Conservation (phyloP, 2,888 invertebrate genomes). For the Axea sp. region DNA sequence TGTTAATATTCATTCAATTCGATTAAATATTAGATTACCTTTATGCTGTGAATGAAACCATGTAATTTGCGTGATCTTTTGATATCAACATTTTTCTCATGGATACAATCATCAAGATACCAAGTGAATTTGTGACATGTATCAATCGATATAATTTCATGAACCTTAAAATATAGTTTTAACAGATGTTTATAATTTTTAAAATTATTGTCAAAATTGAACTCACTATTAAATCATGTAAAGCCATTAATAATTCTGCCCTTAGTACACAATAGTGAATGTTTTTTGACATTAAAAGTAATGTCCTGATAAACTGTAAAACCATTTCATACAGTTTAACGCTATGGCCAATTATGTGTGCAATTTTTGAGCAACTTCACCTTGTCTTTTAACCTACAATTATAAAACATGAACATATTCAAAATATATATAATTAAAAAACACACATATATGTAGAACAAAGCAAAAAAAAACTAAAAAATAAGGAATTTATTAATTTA, state of each 20-base stretch:
- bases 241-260: slow-evolving; percentile 96
- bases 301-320: slow-evolving; percentile 93
- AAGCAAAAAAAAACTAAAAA: too few species aligned
- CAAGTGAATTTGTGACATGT: slow-evolving; percentile 99
- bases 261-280: slow-evolving; percentile 97
- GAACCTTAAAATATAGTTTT: slow-evolving; percentile 70
- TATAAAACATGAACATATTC: too few species aligned
- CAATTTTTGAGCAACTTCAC: slow-evolving; percentile 95
- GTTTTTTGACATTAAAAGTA: slow-evolving; percentile 94
- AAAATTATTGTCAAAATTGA: not conserved
- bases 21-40: slow-evolving; percentile 81
- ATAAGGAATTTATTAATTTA: not conserved
- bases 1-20: too few species aligned
- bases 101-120: slow-evolving; percentile 98
- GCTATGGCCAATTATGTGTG: slow-evolving; percentile 96
- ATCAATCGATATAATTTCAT: slow-evolving; percentile 97
- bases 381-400: slow-evolving; percentile 84
- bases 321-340: slow-evolving; percentile 98
- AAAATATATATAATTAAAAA: too few species aligned
- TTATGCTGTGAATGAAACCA: slow-evolving; percentile 96
- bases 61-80: slow-evolving; percentile 95
- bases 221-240: slow-evolving; percentile 95
- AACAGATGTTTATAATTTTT: not conserved
- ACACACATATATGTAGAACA: too few species aligned
- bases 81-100: slow-evolving; percentile 98